Conservation (phyloP, 2,797 vertebrate species). For the Crypturellus tataupa region DNA sequence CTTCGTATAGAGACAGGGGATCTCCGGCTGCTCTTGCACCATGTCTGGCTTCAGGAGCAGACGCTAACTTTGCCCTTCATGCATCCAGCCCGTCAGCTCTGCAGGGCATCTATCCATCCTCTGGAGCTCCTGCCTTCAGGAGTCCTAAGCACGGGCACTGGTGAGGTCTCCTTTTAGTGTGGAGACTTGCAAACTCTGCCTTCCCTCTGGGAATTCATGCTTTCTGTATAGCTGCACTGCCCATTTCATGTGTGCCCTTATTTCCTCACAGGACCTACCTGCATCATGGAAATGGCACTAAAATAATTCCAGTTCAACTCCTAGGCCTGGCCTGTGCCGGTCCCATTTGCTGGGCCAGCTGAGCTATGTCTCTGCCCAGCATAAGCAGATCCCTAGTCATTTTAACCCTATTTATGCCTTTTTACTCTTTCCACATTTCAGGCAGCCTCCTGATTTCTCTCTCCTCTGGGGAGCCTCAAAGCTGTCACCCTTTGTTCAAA, state of each 20-base stretch:
- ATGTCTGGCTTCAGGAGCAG: background rate
- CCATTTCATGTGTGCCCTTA: background rate
- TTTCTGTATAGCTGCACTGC: background rate
- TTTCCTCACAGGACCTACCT: background rate
- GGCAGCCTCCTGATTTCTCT: background rate
- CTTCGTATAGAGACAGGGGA: background rate
- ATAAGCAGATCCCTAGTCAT: background rate
- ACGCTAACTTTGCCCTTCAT: rapidly evolving
- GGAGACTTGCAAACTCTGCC: background rate
- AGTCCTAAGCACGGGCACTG: background rate
- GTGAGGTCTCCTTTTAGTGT: background rate
- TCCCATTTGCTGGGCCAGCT: background rate
- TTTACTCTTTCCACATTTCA: background rate
- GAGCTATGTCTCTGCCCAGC: background rate
- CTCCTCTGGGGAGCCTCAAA: background rate
- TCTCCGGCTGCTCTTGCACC: background rate
- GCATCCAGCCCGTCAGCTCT: background rate
- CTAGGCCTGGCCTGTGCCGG: background rate
- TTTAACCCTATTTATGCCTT: background rate
- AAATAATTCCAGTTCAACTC: background rate
- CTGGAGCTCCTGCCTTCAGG: background rate
- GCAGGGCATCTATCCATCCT: background rate
- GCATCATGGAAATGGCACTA: background rate
- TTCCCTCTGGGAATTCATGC: background rate
- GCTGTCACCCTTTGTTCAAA: background rate